Evolutionary conservation across 2,113 vertebrate species (phyloP), one percentile per base, ranked within the genome.

Genomic region (Circaetus gallicus): DNA sequence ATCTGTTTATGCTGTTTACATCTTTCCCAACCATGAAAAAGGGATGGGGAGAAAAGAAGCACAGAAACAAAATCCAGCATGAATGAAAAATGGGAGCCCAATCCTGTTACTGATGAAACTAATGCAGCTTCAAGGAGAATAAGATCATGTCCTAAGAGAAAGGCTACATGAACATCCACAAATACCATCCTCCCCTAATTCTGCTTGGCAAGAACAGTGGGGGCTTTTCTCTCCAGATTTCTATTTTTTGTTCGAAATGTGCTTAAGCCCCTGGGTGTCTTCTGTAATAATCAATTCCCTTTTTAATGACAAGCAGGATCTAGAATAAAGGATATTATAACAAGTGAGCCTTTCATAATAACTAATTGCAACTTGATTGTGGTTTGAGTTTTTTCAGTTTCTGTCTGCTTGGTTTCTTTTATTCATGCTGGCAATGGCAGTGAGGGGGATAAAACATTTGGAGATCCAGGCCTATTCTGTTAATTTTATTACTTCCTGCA

Each of bases 1-100:
- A 96, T 97, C 95, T 98, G 93, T 97, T 95, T 95, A 17, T 92
- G 61, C 6, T 47, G 40, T 83, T 96, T 90, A 81, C 61, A 49
- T 95, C 77, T 82, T 95, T 95, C 65, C 58, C 73, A 95, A 73
- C 77, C 74, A 50, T 83, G 71, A 87, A 96, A 93, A 81, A 83
- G 15, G 67, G 25, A 87, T 79, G 38, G 67, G 91, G 52, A 86
- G 72, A 82, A 82, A 78, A 90, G 42, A 80, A 74, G 32, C 52
- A 59, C 21, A 72, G 78, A 91, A 90, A 92, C 28, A 78, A 96
- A 97, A 80, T 59, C 56, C 78, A 83, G 18, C 24, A 55, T 70
- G 58, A 89, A 82, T 38, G 38, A 53, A 38, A 84, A 91, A 77
- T 36, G 38, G 43, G 45, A 95, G 28, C 34, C 29, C 77, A 80